Evolutionary conservation across 2,888 invertebrate species (phyloP), one percentile per base, ranked within the genome.

Genomic region (Pomacea canaliculata): DNA sequence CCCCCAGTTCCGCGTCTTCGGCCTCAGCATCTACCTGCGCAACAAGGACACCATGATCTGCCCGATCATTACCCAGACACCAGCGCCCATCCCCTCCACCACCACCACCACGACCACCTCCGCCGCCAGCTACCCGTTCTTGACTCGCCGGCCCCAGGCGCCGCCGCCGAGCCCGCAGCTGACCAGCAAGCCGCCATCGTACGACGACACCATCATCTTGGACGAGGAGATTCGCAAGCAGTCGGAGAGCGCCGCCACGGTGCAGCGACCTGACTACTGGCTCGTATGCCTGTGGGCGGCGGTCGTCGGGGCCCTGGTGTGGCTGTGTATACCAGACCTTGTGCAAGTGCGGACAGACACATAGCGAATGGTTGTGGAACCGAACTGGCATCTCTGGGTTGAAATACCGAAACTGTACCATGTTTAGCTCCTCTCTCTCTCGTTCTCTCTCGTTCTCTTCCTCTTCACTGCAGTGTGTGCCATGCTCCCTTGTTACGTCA

Each of bases 11-110:
- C 81, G 82, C 59, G 83, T 88, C 56, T 87, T 86, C 76, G 87
- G 87, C 62, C 81, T 86, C 59, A 86, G 86, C 62, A 81, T 87
- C 67, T 88, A 85, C 83, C 83, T 88, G n/a, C 84, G 84, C 73
- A 80, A 84, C 59, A 84, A 82, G 23, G 77, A 84, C 65, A 81
- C 82, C 46, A 84, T 82, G 77, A 74, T 77, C 70, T 82, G 82
- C 70, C 82, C 81, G 37, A 68, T 70, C 59, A 66, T 59, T 56
- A 77, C 77, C 56, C 63, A 72, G 13, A 18, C 56, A 7, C 65
- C 70, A 12, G 56, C 67, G 19, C 62, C 73, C 9, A 46, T 27
- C 12, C 46, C 60, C 59, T 48, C 60, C 62, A 60, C 70, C 69
- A 56, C 56, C 46, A 67, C 60, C 49, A 56, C 23, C 46, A 73